Base-by-base conservation (phyloP, 2,888 invertebrate species). In the Melikaiella ostensackeni region DNA sequence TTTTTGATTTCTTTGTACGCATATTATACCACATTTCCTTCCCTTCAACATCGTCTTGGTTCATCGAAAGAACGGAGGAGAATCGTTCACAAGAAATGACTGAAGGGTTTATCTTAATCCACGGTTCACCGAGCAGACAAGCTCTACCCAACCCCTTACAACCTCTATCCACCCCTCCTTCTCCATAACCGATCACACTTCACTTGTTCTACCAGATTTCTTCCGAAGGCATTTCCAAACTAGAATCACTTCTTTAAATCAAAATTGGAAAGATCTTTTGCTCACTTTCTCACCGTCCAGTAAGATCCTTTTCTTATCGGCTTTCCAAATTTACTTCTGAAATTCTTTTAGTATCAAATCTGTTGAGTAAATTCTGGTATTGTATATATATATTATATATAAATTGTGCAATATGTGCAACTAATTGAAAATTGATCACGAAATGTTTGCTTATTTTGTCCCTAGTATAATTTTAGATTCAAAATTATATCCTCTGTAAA, bases 91-190 rank as follows among this genome's bases (percentile, higher is more conserved):
- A 89, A 90, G 89, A 90, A 90, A 89, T 86, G 89, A 88, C 89
- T 89, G 88, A 89, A 89, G 89, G 90, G 89, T 90, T 90, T 90
- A 90, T 90, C 90, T 90, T 89, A 89, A 90, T 89, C 89, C 89
- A 90, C 89, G 90, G 86, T 89, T 89, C 88, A 86, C 83, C 88
- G 89, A 89, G 87, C 89, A 88, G 88, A 89, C 88, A 88, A 89
- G 88, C 85, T 87, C 80, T 82, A 80, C 82, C 83, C 86, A 80
- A 80, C 82, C 85, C 84, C 82, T 84, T 82, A 81, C 80, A 83
- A 75, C 76, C 55, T 82, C 80, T 82, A 79, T 80, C 80, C 77
- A 73, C 77, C 79, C 83, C 84, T 83, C 85, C 80, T 81, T 83
- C 86, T 84, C 84, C 82, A 83, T 88, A 88, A 89, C 84, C 89